A percentile compares a stretch with the other conserved stretches of the same genome.
Conservation (phyloP, 2,888 invertebrate genomes). For the Caenorhabditis plicata region DNA sequence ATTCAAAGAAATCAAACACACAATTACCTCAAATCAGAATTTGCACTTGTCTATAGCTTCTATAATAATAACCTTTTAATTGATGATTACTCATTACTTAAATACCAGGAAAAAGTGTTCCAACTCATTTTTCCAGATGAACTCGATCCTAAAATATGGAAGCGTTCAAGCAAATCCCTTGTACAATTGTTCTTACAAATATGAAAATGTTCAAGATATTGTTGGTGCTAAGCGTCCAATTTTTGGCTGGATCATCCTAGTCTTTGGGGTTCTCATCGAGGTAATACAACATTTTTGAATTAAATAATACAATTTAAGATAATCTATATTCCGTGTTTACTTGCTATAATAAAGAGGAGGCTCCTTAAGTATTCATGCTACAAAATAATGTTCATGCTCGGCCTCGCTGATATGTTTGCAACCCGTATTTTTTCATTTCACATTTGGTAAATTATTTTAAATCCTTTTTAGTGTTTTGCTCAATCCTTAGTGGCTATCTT, state of each 20-base stretch:
- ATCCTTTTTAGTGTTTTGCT: neutral
- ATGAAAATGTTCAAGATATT: conserved; percentile 11
- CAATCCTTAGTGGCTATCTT: conserved; percentile 2
- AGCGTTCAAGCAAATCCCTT: conserved; percentile 11
- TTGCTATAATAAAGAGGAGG: conserved; percentile 13
- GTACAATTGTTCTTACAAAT: conserved; percentile 14
- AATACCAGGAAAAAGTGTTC: too few relatives aligned
- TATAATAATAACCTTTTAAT: too few relatives aligned
- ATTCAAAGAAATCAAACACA: too few relatives aligned
- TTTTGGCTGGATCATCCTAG: conserved; percentile 6
- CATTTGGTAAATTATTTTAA: neutral
- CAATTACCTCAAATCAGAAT: too few relatives aligned
- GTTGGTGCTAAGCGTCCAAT: conserved; percentile 11
- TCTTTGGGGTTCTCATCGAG: conserved; percentile 12
- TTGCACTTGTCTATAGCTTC: too few relatives aligned
- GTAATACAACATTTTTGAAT: neutral
- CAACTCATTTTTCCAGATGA: too few relatives aligned
- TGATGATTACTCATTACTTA: too few relatives aligned
- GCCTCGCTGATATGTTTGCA: conserved; percentile 18
- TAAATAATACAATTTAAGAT: conserved; percentile 2
- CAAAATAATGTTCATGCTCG: conserved; percentile 25
- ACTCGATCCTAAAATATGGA: conserved; percentile 14
- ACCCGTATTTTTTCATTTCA: conserved; percentile 14
- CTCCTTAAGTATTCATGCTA: conserved; percentile 18
- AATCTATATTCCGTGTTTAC: conserved; percentile 12